Conservation (phyloP, 2,113 vertebrate species). For the Gnathonemus longibarbis region DNA sequence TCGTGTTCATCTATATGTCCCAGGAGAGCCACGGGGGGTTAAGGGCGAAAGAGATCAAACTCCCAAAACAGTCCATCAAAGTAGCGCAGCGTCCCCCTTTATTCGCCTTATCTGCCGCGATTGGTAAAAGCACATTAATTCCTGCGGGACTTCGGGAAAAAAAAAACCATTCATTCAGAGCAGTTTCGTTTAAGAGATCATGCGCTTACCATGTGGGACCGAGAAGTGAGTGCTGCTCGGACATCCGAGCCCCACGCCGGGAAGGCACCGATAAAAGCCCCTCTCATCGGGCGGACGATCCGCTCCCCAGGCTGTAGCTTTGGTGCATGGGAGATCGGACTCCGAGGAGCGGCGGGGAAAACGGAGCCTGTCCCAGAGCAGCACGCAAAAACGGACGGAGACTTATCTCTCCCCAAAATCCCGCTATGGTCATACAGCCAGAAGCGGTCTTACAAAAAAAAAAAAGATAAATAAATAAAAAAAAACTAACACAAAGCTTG, state of each 20-base stretch:
- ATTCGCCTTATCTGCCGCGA: not conserved
- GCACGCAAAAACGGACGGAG: not conserved
- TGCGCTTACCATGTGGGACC: conserved; percentile 34
- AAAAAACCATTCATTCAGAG: not conserved
- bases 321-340: conserved; percentile 3
- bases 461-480: not conserved
- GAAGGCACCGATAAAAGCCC: not conserved
- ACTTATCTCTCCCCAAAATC: conserved; percentile 8
- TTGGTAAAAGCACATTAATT: not conserved
- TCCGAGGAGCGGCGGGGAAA: not conserved
- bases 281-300: not conserved
- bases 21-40: not conserved
- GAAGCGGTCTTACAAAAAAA: not conserved
- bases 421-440: conserved; percentile 6
- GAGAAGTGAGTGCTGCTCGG: conserved; percentile 32
- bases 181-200: not conserved
- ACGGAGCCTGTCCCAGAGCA: not conserved
- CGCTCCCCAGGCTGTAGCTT: not conserved
- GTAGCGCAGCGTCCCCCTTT: conserved; percentile 11
- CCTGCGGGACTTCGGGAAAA: not conserved
- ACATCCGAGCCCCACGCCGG: not conserved
- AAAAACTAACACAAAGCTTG: not conserved
- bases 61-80: conserved; percentile 9
- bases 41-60: not conserved
- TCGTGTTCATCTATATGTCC: not conserved